These are phyloP conservation scores for Lophura nycthemera DNA, from an alignment of 2,113 vertebrate species.

Conservation along the genomic window DNA sequence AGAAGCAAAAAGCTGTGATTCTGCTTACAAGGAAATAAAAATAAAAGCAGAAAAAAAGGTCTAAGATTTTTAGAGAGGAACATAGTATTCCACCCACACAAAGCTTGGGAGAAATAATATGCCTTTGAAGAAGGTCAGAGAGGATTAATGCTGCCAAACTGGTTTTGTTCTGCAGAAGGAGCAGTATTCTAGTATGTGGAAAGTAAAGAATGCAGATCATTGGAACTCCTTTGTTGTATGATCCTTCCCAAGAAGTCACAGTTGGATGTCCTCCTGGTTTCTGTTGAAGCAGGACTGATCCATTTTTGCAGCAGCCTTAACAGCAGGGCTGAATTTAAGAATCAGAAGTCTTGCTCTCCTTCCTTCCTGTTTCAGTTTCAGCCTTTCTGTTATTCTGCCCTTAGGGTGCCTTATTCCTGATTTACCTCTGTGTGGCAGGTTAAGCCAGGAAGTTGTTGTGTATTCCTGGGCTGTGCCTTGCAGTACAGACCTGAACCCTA, in stretches of 20 bases:
- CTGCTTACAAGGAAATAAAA: neutral
- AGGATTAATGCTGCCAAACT: neutral
- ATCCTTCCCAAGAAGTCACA: neutral
- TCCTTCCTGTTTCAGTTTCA: neutral
- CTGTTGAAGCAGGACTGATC: neutral
- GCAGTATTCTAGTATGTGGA: neutral
- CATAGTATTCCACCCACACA: neutral
- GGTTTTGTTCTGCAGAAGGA: slow-evolving; percentile 13
- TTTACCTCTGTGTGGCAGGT: neutral
- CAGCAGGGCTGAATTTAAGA: neutral
- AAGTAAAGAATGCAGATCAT: slow-evolving; percentile 1
- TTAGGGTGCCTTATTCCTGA: neutral
- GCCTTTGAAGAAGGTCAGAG: neutral
- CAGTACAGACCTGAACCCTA: neutral
- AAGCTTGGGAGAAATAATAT: neutral
- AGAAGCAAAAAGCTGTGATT: neutral
- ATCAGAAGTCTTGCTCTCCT: neutral
- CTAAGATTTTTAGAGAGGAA: neutral
- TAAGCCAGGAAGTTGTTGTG: neutral
- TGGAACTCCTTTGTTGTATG: neutral
- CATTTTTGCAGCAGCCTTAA: neutral
- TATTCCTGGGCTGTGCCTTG: neutral
- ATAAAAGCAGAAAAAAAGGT: no score
- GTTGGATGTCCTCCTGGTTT: neutral
- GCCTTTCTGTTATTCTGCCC: neutral